Evolutionary conservation across 2,797 vertebrate species (phyloP).

Genomic region (Taeniopygia guttata): DNA sequence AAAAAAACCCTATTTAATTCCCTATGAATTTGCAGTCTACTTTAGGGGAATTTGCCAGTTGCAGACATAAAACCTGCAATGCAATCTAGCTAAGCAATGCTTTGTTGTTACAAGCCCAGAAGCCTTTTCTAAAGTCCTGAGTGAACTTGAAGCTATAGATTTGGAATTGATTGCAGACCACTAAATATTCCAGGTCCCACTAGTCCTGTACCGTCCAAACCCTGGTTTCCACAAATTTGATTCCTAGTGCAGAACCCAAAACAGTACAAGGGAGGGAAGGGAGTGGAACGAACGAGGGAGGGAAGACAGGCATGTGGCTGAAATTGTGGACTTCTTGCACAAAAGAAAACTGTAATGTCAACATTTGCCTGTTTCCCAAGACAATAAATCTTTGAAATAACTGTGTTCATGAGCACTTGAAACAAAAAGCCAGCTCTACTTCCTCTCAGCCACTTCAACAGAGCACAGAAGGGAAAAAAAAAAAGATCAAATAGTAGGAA

Average conservation of each 20-base stretch:
- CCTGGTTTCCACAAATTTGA: background rate
- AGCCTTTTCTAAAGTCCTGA: background rate
- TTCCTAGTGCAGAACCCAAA: background rate
- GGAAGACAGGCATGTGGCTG: background rate
- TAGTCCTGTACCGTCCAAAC: background rate
- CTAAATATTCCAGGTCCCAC: background rate
- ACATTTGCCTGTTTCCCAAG: background rate
- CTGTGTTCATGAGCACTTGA: background rate
- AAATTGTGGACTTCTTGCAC: background rate
- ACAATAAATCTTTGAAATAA: slow-evolving; percentile 23
- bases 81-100: background rate
- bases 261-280: background rate
- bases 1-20: background rate
- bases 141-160: background rate
- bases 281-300: background rate
- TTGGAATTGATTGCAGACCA: background rate
- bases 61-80: background rate
- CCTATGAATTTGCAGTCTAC: background rate
- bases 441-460: background rate
- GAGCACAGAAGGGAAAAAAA: background rate
- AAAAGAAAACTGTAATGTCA: background rate
- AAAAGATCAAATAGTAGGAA: background rate
- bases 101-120: background rate
- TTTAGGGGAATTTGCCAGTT: background rate
- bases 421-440: background rate